A percentile compares a stretch with the other conserved stretches of the same genome.
phyloP scores from a whole-genome alignment of 2,113 vertebrate species.

The Silurus glanis region DNA sequence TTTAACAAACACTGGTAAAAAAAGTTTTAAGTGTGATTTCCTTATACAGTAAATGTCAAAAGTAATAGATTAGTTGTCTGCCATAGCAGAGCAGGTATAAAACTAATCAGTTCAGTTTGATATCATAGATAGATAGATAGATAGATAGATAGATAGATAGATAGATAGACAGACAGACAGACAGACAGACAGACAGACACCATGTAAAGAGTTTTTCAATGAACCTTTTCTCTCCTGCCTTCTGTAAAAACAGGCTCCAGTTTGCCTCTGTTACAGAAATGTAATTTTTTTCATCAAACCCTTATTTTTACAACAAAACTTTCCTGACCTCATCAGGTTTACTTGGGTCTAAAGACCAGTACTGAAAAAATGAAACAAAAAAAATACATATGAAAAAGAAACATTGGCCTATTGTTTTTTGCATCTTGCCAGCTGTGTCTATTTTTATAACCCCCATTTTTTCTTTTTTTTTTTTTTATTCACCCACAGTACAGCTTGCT shows the following conservation, averaged over 20 bases:
- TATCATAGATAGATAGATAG: background rate
- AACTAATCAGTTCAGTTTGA: background rate
- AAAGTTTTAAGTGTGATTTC: background rate
- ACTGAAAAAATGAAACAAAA: conserved; percentile 21
- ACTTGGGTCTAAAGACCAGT: conserved; percentile 64
- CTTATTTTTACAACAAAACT: conserved; percentile 64
- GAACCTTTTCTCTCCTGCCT: background rate
- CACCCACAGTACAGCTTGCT: conserved; percentile 63
- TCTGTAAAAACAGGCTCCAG: conserved; percentile 50
- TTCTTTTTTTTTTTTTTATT: conserved; percentile 72
- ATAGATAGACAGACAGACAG: too few species aligned
- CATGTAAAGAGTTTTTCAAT: background rate
- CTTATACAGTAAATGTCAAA: background rate
- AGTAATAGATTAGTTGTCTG: background rate
- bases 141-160: too few species aligned
- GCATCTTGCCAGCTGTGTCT: conserved; percentile 73
- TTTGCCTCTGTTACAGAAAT: conserved; percentile 46
- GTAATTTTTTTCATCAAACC: conserved; percentile 62
- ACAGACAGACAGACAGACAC: too few species aligned
- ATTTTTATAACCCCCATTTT: conserved; percentile 74
- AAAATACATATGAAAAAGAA: conserved; percentile 63
- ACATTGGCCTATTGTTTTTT: conserved; percentile 74
- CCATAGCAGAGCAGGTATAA: background rate
- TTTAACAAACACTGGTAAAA: background rate
- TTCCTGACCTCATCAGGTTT: conserved; percentile 57